Evolutionary conservation across 2,113 vertebrate species (phyloP).

Genomic region (Bothrops jararaca): DNA sequence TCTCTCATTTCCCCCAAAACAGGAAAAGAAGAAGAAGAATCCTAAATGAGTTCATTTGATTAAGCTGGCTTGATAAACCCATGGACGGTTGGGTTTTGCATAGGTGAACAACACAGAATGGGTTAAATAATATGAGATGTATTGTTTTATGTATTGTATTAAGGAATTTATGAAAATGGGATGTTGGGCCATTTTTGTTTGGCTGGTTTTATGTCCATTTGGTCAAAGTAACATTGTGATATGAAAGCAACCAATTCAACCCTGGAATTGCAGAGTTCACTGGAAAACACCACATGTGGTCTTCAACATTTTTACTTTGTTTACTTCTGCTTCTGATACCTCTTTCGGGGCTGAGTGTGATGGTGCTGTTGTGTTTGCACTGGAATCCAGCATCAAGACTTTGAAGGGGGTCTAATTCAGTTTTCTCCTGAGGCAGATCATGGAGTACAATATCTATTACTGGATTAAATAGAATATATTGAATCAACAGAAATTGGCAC

Average conservation of each 20-base stretch:
- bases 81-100: slow-evolving; percentile 47
- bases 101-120: slow-evolving; percentile 35
- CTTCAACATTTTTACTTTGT: slow-evolving; percentile 43
- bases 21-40: slow-evolving; percentile 15
- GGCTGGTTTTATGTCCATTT: neutral
- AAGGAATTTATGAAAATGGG: slow-evolving; percentile 44
- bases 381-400: neutral
- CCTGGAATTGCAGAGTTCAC: slow-evolving; percentile 27
- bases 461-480: neutral
- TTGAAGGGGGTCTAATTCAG: neutral
- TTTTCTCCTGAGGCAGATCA: neutral
- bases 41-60: slow-evolving; percentile 40
- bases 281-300: slow-evolving; percentile 25
- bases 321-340: neutral
- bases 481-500: neutral
- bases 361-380: neutral
- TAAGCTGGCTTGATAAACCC: slow-evolving; percentile 42
- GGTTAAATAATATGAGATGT: slow-evolving; percentile 32
- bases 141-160: slow-evolving; percentile 24
- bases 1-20: slow-evolving; percentile 17
- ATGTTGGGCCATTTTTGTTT: slow-evolving; percentile 11
- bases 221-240: slow-evolving; percentile 55
- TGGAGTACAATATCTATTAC: neutral
- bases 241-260: slow-evolving; percentile 52
- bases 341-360: slow-evolving; percentile 24